Evolutionary conservation across 2,888 invertebrate genomes (phyloP), one percentile per base, ranked within the genome.

Genomic region (Trissoscelio sp.): DNA sequence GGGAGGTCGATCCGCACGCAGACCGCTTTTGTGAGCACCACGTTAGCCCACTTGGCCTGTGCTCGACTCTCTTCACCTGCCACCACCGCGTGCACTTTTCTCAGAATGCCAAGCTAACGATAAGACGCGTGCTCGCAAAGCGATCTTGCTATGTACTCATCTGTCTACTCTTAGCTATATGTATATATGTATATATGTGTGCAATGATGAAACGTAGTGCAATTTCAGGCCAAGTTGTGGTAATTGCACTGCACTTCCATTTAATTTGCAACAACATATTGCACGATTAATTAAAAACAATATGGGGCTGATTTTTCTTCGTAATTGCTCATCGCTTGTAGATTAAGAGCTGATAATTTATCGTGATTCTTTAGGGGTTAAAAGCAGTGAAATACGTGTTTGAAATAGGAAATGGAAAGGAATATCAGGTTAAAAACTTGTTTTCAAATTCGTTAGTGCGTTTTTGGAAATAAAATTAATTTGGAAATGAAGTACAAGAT

Each of bases 41-140:
- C 66, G 28, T 74, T 48, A 58, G 42, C 31, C 67, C 58, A 58
- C 67, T 75, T 58, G 67, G 53, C 55, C 51, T 48, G 46, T 60
- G 14, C 58, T 60, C 31, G 18, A 53, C 60, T 60, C 51, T 24
- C 31, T 57, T 44, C 70, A 72, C 60, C 73, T 73, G 73, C 64
- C 51, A 70, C 14, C 14, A 18, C 42, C 16, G 18, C 28, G 34
- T 42, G 48, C 24, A 31, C 73, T 73, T 73, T 73, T 57, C 66
- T 66, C 16, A 48, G 64, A 74, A 66, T 22, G 22, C 44, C 55
- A 14, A 6, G 48, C 57, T 44, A 48, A 66, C 48, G 74, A 74
- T 74, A 74, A 74, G 58, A 64, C 69, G 18, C 39, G 44, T 11
- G 11, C 64, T 58, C 48, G 60, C 39, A 46, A 57, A 48, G 24